Percentiles rank a stretch among this genome's conserved stretches.
Conservation (phyloP, 2,113 vertebrate genomes). For the Malurus cyaneus region DNA sequence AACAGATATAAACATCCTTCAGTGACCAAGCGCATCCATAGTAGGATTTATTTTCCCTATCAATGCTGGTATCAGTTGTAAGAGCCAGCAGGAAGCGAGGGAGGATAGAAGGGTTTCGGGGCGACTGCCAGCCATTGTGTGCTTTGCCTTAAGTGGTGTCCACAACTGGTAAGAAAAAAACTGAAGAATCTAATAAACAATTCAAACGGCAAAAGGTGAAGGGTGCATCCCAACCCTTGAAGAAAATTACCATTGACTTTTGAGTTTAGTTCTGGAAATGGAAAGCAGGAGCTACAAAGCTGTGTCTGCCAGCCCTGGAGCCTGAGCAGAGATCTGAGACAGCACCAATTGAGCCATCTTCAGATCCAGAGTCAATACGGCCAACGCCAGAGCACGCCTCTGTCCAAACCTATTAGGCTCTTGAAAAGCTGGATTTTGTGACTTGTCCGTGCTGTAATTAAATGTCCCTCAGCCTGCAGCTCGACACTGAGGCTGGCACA, state of each 20-base stretch:
- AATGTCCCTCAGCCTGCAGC: neutral
- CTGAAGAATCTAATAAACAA: neutral
- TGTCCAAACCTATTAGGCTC: slow-evolving; percentile 15
- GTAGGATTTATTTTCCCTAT: too few relatives aligned
- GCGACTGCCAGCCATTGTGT: neutral
- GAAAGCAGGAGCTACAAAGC: neutral
- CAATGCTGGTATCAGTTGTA: too few relatives aligned
- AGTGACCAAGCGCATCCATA: too few relatives aligned
- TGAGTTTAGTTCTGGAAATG: slow-evolving; percentile 26
- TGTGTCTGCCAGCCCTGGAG: fast-evolving
- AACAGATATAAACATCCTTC: too few relatives aligned
- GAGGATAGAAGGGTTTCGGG: too few relatives aligned
- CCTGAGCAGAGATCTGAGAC: neutral
- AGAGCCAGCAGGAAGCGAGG: too few relatives aligned
- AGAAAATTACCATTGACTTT: slow-evolving; percentile 35
- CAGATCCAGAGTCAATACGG: neutral
- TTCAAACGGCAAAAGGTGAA: neutral
- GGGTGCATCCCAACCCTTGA: neutral
- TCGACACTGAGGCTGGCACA: fast-evolving
- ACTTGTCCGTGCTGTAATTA: neutral
- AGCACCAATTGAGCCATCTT: neutral
- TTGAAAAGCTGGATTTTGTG: neutral
- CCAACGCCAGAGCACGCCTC: neutral
- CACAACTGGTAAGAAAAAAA: neutral
- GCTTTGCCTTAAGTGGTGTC: neutral